Evolutionary conservation across 1,140 invertebrate genomes (phyloP).

Genomic region (Drosophila elegans): DNA sequence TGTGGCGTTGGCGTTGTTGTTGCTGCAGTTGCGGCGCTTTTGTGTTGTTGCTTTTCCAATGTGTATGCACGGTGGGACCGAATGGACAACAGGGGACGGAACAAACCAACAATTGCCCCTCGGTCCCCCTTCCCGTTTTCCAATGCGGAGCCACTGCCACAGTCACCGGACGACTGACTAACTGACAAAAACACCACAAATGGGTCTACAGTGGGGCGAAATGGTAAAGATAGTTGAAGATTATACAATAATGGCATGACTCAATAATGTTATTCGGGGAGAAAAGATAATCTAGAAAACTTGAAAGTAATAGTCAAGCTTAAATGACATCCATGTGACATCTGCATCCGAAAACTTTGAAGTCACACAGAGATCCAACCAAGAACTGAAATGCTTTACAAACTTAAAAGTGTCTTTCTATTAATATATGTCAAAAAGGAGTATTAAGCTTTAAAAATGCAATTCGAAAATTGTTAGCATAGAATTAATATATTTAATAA

Average conservation of each 20-base stretch:
- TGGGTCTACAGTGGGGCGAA: slow-evolving; percentile 48
- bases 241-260: neutral
- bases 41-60: slow-evolving; percentile 50
- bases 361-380: too few species aligned
- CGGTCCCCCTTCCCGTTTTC: slow-evolving; percentile 6
- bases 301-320: too few species aligned
- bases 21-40: slow-evolving; percentile 60
- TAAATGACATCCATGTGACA: too few species aligned
- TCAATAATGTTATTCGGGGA: too few species aligned
- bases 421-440: too few species aligned
- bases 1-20: slow-evolving; percentile 30
- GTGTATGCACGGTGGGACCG: slow-evolving; percentile 63
- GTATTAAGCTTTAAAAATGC: too few species aligned
- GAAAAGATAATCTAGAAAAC: too few species aligned
- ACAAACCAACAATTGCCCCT: slow-evolving; percentile 42
- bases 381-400: too few species aligned
- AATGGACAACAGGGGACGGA: slow-evolving; percentile 70
- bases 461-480: too few species aligned
- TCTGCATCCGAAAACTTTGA: too few species aligned
- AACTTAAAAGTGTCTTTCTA: too few species aligned
- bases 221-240: neutral
- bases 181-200: slow-evolving; percentile 69
- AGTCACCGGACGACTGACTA: slow-evolving; percentile 63
- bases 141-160: slow-evolving; percentile 27
- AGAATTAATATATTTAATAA: too few species aligned